These are phyloP conservation scores for Melangyna quadrimaculata DNA, from an alignment of 2,888 invertebrate genomes.

Conservation along the genomic window DNA sequence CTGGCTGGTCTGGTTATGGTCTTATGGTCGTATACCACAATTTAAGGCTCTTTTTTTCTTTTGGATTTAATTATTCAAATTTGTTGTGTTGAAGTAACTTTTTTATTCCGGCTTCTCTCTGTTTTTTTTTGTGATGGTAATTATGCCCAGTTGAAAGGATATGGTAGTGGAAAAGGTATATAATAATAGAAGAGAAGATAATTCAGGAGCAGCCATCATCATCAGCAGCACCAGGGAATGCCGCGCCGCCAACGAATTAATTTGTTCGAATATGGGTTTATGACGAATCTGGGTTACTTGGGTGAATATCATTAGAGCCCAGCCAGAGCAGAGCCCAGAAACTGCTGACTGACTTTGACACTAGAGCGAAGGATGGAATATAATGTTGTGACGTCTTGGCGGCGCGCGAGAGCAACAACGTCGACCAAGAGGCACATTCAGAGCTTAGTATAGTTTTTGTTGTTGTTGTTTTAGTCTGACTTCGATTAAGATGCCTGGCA, in stretches of 20 bases:
- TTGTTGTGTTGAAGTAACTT: constrained; percentile 52
- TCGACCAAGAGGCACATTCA: not conserved
- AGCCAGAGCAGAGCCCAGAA: too few species aligned
- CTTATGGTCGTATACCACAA: constrained; percentile 26
- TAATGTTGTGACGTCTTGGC: constrained; percentile 54
- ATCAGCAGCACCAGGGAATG: not conserved
- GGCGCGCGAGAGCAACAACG: constrained; percentile 34
- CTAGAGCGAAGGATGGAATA: constrained; percentile 40
- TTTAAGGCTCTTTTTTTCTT: constrained; percentile 59
- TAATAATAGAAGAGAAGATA: constrained; percentile 12
- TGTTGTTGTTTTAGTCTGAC: not conserved
- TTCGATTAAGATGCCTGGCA: constrained; percentile 70
- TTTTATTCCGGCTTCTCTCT: constrained; percentile 1
- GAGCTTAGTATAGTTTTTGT: not conserved
- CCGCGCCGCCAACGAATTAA: constrained; percentile 55
- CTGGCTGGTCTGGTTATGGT: constrained; percentile 17
- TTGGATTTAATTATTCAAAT: constrained; percentile 71
- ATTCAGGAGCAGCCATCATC: constrained; percentile 58
- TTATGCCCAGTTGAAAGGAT: constrained; percentile 62
- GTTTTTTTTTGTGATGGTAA: constrained; percentile 58
- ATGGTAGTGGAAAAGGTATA: constrained; percentile 6
- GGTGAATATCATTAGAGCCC: constrained; percentile 68
- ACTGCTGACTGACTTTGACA: constrained; percentile 21
- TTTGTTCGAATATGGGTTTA: constrained; percentile 71
- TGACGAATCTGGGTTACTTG: constrained; percentile 71